Evolutionary conservation across 2,888 invertebrate genomes (phyloP), one percentile per base, ranked within the genome.

Genomic region (Tuta absoluta): DNA sequence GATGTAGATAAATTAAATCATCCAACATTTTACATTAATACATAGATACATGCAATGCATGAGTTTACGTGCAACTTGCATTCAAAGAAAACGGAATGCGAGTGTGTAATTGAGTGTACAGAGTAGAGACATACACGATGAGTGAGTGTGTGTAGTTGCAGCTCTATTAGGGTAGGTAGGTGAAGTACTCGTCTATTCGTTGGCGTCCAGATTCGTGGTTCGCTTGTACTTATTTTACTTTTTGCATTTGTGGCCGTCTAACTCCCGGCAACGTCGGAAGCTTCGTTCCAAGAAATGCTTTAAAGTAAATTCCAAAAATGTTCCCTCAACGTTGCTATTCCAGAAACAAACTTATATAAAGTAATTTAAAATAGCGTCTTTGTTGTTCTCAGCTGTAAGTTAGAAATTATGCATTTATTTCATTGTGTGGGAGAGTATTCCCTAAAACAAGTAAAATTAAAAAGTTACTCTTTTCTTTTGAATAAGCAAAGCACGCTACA

Each of bases 241-340:
- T 72, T 76, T 77, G 72, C 77, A 79, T 79, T 76, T 73, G 73
- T 74, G 73, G 73, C 75, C 78, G 85, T 81, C 80, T 80, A 82
- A 84, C 81, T 84, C 79, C 75, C 71, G 68, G 76, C 78, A 77
- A 80, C 78, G 83, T 83, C 81, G 84, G 85, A 85, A 85, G 82
- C 84, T 80, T 79, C 82, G 85, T 81, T 78, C 75, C 80, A 80
- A 84, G 85, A 86, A 87, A 87, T 85, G 82, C 81, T 86, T 85
- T 84, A 83, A 82, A 85, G 82, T 81, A 81, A 84, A 90, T 91
- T 87, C 87, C 87, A 75, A 87, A 87, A 86, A 86, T 87, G 83
- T 82, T 82, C 84, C 80, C 79, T 79, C 80, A 79, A 80, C 82
- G 79, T 85, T 77, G 81, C 81, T 79, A 86, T 85, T 86, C 84